Percentiles rank a stretch among this genome's conserved stretches.
phyloP scores from a whole-genome alignment of 2,797 vertebrate genomes.

The Lepidocolaptes lacrymiger region DNA sequence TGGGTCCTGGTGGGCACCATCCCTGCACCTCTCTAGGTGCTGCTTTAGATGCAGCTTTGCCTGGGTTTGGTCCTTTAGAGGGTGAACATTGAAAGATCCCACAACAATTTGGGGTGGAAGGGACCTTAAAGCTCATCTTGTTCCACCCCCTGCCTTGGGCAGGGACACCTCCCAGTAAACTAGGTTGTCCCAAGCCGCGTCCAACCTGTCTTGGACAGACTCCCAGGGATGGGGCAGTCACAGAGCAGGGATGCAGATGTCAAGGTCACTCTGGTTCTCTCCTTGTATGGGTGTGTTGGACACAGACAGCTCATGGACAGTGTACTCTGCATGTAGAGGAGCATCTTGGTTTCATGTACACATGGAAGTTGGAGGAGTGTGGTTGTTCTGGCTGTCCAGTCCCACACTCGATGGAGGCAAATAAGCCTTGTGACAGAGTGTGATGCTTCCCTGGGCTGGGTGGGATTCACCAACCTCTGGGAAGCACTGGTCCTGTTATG shows the following conservation, averaged over 20 bases:
- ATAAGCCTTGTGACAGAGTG: rapidly evolving
- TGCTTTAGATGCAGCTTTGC: background rate
- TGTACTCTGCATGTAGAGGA: background rate
- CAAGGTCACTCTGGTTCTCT: background rate
- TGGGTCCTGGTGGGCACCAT: background rate
- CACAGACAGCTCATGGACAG: background rate
- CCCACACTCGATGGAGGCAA: background rate
- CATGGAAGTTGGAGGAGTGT: background rate
- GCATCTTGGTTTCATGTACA: background rate
- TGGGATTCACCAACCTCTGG: background rate
- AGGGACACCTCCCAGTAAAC: background rate
- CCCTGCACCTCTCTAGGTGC: background rate
- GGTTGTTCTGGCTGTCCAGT: background rate
- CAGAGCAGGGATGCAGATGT: background rate
- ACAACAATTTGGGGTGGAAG: background rate
- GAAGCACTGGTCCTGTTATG: rapidly evolving
- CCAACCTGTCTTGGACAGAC: background rate
- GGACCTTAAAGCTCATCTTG: background rate
- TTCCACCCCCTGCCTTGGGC: background rate
- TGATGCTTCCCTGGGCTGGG: background rate
- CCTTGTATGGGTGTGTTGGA: background rate
- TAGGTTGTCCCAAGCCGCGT: background rate
- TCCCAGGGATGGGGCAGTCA: background rate
- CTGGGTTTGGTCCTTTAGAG: background rate
- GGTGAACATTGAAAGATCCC: background rate